A percentile compares a stretch with the other conserved stretches of the same genome.
These are phyloP conservation scores for Oligia fasciuncula DNA, from an alignment of 2,888 invertebrate genomes.

Conservation along the genomic window DNA sequence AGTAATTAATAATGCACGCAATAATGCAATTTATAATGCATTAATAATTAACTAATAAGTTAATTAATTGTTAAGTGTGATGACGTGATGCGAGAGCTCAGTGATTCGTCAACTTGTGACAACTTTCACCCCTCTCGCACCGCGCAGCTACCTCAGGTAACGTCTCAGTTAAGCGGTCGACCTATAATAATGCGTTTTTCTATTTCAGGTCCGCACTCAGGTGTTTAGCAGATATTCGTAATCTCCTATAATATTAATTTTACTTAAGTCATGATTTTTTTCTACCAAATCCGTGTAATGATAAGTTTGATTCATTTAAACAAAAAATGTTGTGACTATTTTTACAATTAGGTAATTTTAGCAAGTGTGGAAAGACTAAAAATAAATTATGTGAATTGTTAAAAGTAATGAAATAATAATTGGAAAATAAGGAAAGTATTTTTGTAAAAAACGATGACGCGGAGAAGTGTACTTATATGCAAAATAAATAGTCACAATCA, in stretches of 20 bases:
- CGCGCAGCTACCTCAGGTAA: too few species aligned
- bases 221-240: conserved; percentile 69
- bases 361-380: conserved; percentile 3
- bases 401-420: not conserved
- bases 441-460: conserved; percentile 41
- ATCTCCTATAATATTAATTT: conserved; percentile 76
- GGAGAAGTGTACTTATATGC: conserved; percentile 64
- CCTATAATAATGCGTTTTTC: not conserved
- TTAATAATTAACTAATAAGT: too few species aligned
- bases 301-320: conserved; percentile 71
- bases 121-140: too few species aligned
- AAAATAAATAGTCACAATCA: conserved; percentile 72
- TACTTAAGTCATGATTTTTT: conserved; percentile 81
- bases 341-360: conserved; percentile 32
- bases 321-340: conserved; percentile 77
- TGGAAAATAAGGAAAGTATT: conserved; percentile 32
- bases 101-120: too few species aligned
- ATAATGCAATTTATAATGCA: too few species aligned
- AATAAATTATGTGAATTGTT: conserved; percentile 24
- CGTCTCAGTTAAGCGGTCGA: too few species aligned
- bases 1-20: too few species aligned
- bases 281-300: conserved; percentile 81
- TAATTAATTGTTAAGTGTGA: too few species aligned
- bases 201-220: conserved; percentile 66
- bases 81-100: too few species aligned